These are phyloP conservation scores for Pygocentrus nattereri DNA, from an alignment of 2,797 vertebrate genomes.

Conservation along the genomic window DNA sequence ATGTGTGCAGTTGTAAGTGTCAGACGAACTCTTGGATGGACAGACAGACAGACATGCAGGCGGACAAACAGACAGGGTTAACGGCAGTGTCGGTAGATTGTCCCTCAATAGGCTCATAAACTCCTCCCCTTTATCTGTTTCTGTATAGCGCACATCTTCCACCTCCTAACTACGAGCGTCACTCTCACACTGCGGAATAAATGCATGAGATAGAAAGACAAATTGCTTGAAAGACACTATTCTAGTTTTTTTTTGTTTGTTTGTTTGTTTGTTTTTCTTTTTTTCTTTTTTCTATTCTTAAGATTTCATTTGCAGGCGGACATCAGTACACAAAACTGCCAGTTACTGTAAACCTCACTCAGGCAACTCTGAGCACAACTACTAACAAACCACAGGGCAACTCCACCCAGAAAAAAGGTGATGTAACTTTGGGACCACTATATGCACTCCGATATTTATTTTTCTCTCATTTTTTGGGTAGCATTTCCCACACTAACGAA, in stretches of 20 bases:
- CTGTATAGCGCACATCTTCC: slow-evolving; percentile 59
- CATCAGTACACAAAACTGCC: slow-evolving; percentile 75
- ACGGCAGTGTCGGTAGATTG: slow-evolving; percentile 32
- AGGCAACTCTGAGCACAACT: slow-evolving; percentile 77
- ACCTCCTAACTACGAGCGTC: not conserved
- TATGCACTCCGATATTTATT: not conserved
- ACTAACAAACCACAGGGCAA: slow-evolving; percentile 61
- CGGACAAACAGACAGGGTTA: slow-evolving; percentile 39
- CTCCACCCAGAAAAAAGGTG: slow-evolving; percentile 6
- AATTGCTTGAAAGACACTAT: slow-evolving; percentile 1
- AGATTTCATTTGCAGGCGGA: slow-evolving; percentile 48
- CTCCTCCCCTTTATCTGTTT: slow-evolving; percentile 20
- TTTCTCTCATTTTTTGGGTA: not conserved
- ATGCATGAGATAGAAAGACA: not conserved
- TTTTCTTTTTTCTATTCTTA: slow-evolving; percentile 11
- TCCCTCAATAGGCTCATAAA: slow-evolving; percentile 40
- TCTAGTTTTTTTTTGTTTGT: slow-evolving; percentile 28
- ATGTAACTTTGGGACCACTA: not conserved
- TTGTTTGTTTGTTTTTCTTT: no score
- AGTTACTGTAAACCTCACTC: slow-evolving; percentile 79
- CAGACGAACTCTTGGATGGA: slow-evolving; percentile 31
- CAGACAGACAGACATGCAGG: slow-evolving; percentile 61
- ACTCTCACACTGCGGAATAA: not conserved
- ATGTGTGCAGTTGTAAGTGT: slow-evolving; percentile 78
- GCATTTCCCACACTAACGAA: not conserved